phyloP scores from a whole-genome alignment of 92 coral and sea anemone genomes.

The Meandrina meandrites region DNA sequence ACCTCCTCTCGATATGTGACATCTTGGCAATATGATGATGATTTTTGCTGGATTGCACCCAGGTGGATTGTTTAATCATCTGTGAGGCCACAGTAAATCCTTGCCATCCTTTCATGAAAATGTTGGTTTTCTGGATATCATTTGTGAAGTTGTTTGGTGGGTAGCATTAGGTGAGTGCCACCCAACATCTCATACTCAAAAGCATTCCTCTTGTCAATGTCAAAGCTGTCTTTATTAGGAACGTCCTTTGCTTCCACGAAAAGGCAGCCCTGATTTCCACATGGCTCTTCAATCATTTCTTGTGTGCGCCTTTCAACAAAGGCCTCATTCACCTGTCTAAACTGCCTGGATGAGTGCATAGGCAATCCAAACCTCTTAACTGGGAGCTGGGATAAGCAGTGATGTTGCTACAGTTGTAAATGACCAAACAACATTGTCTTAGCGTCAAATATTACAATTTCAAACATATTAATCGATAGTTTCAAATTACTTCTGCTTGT shows the following conservation, averaged over 20 bases:
- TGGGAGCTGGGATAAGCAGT: conserved; percentile 27
- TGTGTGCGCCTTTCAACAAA: conserved; percentile 17
- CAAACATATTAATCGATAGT: too few relatives aligned
- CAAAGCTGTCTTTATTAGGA: background rate
- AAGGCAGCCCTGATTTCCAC: conserved; percentile 23
- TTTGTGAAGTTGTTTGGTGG: conserved; percentile 30
- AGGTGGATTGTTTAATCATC: conserved; percentile 28
- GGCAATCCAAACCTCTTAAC: conserved; percentile 22
- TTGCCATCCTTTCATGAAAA: conserved; percentile 23
- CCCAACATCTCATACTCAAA: conserved; percentile 43
- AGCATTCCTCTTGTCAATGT: background rate
- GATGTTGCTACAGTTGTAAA: conserved; percentile 22
- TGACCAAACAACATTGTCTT: too few relatives aligned
- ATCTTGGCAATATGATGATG: conserved; percentile 12
- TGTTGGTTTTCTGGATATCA: conserved; percentile 15
- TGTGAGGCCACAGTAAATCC: conserved; percentile 24
- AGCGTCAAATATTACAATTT: too few relatives aligned
- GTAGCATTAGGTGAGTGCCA: conserved; percentile 43
- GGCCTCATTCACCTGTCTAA: conserved; percentile 13
- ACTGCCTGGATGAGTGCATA: conserved; percentile 1
- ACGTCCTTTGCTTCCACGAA: conserved; percentile 26
- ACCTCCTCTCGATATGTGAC: conserved; percentile 43
- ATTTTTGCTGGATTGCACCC: conserved; percentile 35
- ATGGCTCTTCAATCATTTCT: conserved; percentile 8
- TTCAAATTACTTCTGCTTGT: too few relatives aligned